Evolutionary conservation across 2,797 vertebrate species (phyloP).

Genomic region (Enteromius afrohamiltoni): DNA sequence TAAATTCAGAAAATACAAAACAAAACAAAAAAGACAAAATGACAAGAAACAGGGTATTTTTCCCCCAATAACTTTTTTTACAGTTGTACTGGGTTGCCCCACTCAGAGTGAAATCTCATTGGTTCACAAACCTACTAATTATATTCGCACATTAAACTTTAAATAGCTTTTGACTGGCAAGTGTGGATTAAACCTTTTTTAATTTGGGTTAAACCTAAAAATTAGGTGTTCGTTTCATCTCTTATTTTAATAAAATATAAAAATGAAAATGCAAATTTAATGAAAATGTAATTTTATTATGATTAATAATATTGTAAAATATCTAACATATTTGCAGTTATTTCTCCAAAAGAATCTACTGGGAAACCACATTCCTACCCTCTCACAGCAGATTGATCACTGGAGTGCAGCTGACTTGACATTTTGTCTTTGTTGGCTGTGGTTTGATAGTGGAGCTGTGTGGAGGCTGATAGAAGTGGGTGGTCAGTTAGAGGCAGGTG

Average conservation of each 20-base stretch:
- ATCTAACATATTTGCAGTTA: neutral
- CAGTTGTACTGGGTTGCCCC: neutral
- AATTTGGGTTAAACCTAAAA: neutral
- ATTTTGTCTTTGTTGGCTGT: conserved; percentile 41
- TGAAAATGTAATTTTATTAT: neutral
- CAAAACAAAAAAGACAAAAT: neutral
- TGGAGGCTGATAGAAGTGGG: conserved; percentile 39
- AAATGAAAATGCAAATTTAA: neutral
- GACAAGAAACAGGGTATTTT: neutral
- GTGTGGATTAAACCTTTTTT: neutral
- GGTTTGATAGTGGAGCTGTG: conserved; percentile 40
- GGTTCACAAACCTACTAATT: neutral
- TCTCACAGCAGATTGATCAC: conserved; percentile 26
- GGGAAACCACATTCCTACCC: neutral
- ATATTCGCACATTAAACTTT: conserved; percentile 4
- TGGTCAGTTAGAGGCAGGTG: conserved; percentile 36
- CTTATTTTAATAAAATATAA: neutral
- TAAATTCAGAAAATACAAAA: no score
- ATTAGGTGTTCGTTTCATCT: neutral
- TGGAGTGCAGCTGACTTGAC: conserved; percentile 40
- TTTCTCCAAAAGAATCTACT: conserved; percentile 6
- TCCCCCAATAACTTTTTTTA: neutral
- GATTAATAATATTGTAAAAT: neutral
- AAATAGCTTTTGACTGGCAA: neutral
- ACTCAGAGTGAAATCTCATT: neutral